A percentile compares a stretch with the other conserved stretches of the same genome.
Conservation (phyloP, 2,888 invertebrate genomes). For the Scelioninae gen. 1 region DNA sequence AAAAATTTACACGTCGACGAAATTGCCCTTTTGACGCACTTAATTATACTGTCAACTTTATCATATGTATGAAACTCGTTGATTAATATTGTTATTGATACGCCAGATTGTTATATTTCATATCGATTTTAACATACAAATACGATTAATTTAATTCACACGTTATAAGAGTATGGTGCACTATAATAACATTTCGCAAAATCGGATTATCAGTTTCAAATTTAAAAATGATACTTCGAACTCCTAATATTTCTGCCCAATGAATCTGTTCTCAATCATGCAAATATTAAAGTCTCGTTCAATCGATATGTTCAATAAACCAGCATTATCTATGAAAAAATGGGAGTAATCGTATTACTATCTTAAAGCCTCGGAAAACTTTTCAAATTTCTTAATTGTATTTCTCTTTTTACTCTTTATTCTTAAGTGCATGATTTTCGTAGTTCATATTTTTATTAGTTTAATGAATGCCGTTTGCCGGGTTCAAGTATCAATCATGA, state of each 20-base stretch:
- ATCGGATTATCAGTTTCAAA: slow-evolving; percentile 23
- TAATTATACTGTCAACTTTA: slow-evolving; percentile 46
- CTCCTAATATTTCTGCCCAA: slow-evolving; percentile 20
- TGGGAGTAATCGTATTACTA: slow-evolving; percentile 4
- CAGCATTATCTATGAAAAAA: slow-evolving; percentile 5
- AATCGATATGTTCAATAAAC: slow-evolving; percentile 35
- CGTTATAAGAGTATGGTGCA: not conserved
- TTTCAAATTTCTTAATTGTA: slow-evolving; percentile 12
- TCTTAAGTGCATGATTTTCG: not conserved
- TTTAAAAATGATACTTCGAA: slow-evolving; percentile 23
- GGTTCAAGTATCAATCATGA: not conserved
- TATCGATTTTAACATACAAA: not conserved
- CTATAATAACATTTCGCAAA: slow-evolving; percentile 6
- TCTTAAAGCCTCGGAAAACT: not conserved
- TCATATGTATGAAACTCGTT: slow-evolving; percentile 18
- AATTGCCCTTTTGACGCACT: slow-evolving; percentile 41
- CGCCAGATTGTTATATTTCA: not conserved
- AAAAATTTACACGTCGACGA: slow-evolving; percentile 25
- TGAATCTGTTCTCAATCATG: slow-evolving; percentile 21
- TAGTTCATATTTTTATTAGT: slow-evolving; percentile 1
- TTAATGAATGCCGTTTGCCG: slow-evolving; percentile 1
- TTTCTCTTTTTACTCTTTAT: not conserved
- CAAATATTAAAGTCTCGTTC: slow-evolving; percentile 19
- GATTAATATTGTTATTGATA: slow-evolving; percentile 32
- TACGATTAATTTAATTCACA: slow-evolving; percentile 27